These are phyloP conservation scores for Phrixothrix hirtus DNA, from an alignment of 2,888 invertebrate species.

Conservation along the genomic window DNA sequence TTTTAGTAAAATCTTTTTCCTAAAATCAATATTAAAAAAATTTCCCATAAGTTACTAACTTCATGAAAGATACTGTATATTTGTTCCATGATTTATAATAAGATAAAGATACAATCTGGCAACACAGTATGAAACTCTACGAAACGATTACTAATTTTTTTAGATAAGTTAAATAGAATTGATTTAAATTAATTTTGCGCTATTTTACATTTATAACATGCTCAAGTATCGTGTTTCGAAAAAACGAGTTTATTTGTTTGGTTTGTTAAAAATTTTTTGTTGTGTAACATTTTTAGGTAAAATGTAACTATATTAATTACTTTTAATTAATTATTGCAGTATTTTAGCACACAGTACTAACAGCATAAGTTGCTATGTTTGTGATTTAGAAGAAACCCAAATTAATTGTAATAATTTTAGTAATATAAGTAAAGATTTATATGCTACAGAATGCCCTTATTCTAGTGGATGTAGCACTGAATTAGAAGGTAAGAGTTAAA, in stretches of 20 bases:
- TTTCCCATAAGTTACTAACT: no score
- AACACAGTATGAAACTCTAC: no score
- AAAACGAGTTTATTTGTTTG: neutral
- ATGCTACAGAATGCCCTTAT: conserved; percentile 25
- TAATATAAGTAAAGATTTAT: conserved; percentile 22
- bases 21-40: no score
- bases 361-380: conserved; percentile 22
- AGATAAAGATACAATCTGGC: no score
- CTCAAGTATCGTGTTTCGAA: conserved; percentile 2
- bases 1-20: no score
- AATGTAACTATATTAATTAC: conserved; percentile 1
- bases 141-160: conserved; percentile 12
- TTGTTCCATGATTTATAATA: no score
- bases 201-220: conserved; percentile 13
- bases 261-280: conserved; percentile 1
- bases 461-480: conserved; percentile 25
- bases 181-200: conserved; percentile 11
- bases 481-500: conserved; percentile 27
- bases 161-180: conserved; percentile 2
- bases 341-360: conserved; percentile 14
- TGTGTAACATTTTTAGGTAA: conserved; percentile 8
- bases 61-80: no score
- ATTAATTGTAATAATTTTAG: conserved; percentile 27
- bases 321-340: conserved; percentile 8
- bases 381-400: conserved; percentile 14